Evolutionary conservation across 92 coral and sea anemone species (phyloP).

Genomic region (Zoanthus sansibaricus): DNA sequence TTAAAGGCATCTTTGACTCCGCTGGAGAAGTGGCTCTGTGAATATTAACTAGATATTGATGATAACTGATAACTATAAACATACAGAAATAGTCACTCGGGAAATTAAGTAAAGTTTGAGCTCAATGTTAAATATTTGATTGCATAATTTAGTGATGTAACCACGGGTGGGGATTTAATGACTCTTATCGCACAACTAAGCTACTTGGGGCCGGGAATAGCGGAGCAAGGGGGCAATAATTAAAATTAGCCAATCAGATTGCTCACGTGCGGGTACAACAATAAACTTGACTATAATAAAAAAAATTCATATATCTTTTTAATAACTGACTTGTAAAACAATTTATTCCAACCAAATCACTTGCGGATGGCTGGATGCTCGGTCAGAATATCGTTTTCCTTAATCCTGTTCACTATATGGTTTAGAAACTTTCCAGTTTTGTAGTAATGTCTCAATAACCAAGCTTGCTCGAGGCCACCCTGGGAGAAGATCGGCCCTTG

Average conservation of each 20-base stretch:
- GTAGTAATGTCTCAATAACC: not conserved
- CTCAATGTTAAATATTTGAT: too few species aligned
- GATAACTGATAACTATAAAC: too few species aligned
- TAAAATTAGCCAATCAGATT: not conserved
- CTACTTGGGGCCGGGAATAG: too few species aligned
- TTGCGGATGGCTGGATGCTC: not conserved
- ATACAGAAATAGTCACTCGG: too few species aligned
- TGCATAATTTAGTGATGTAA: too few species aligned
- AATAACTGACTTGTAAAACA: slow-evolving; percentile 29
- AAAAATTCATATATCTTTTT: slow-evolving; percentile 6
- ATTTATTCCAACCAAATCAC: slow-evolving; percentile 9
- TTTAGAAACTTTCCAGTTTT: not conserved
- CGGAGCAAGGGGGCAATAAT: too few species aligned
- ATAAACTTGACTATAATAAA: not conserved
- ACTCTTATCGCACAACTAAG: too few species aligned
- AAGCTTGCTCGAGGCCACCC: not conserved
- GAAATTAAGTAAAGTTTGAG: too few species aligned
- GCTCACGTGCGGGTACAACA: not conserved
- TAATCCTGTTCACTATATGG: too few species aligned
- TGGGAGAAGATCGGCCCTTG: not conserved
- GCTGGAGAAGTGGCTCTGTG: slow-evolving; percentile 52
- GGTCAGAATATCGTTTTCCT: not conserved
- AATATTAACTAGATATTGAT: slow-evolving; percentile 24
- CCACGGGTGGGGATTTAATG: too few species aligned
- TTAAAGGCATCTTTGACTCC: not conserved